Evolutionary conservation across 2,113 vertebrate genomes (phyloP).

Genomic region (Dicerorhinus sumatrensis): DNA sequence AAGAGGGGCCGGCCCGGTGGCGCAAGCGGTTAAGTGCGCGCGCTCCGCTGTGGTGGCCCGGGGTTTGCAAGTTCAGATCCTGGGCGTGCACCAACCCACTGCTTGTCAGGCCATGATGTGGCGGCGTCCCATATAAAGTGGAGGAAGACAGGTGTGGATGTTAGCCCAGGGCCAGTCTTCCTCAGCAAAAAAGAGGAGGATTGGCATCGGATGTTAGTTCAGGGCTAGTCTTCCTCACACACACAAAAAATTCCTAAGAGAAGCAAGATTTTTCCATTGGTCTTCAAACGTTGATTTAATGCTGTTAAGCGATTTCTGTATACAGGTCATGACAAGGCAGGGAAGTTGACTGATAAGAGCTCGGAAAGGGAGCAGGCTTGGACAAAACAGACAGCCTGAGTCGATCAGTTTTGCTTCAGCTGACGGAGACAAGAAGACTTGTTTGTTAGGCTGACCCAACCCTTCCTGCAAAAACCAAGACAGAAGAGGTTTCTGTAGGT

Average conservation of each 20-base stretch:
- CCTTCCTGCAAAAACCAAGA: neutral
- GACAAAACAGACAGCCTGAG: neutral
- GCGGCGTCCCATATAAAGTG: no score
- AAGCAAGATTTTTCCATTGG: neutral
- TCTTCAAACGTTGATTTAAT: neutral
- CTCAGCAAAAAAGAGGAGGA: no score
- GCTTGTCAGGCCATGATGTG: no score
- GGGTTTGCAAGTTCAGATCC: no score
- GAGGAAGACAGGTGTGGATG: no score
- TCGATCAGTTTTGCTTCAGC: neutral
- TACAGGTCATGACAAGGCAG: neutral
- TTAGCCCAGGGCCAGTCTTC: no score
- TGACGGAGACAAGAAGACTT: neutral
- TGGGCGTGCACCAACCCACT: no score
- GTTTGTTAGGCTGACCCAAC: neutral
- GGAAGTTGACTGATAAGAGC: neutral
- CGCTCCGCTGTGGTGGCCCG: no score
- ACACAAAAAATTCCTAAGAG: neutral
- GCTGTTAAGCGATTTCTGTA: neutral
- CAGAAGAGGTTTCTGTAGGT: neutral
- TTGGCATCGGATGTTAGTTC: no score
- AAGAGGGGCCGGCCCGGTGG: neutral
- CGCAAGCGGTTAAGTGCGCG: no score
- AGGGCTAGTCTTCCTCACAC: no score
- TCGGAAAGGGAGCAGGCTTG: neutral